phyloP scores from a whole-genome alignment of 2,888 invertebrate genomes.

The Diabrotica balteata region DNA sequence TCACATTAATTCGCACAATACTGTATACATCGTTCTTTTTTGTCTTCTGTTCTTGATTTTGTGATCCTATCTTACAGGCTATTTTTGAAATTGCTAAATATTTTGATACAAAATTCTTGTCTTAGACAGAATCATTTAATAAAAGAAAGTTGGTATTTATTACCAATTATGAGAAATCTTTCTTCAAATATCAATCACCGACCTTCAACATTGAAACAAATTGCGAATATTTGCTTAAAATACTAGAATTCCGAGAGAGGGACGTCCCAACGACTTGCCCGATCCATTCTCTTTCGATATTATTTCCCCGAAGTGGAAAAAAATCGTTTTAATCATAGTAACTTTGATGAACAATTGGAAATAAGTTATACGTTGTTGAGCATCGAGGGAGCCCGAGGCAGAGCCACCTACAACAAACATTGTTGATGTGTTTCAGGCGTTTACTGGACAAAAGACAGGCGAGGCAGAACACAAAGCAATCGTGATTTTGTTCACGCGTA shows the following conservation, averaged over 20 bases:
- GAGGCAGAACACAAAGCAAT: constrained; percentile 53
- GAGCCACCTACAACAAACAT: constrained; percentile 55
- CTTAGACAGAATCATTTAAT: too few species aligned
- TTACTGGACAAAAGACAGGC: constrained; percentile 51
- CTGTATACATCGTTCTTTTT: too few species aligned
- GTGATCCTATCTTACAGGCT: too few species aligned
- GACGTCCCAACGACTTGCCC: constrained; percentile 21
- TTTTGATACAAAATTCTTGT: too few species aligned
- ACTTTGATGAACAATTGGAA: constrained; percentile 47
- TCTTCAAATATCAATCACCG: constrained; percentile 3
- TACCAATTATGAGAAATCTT: background rate
- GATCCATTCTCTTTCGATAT: constrained; percentile 29
- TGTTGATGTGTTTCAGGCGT: constrained; percentile 50
- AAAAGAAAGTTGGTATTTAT: too few species aligned
- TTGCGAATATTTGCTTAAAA: constrained; percentile 7
- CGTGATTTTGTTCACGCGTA: constrained; percentile 56
- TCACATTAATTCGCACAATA: too few species aligned
- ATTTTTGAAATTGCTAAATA: too few species aligned
- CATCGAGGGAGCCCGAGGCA: constrained; percentile 44
- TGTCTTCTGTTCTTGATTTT: too few species aligned
- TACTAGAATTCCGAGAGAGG: constrained; percentile 15
- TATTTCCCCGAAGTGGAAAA: constrained; percentile 33
- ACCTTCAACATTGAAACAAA: constrained; percentile 17
- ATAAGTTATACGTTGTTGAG: constrained; percentile 44
- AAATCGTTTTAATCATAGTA: constrained; percentile 43